Percentiles rank a stretch among this genome's conserved stretches.
Evolutionary conservation across 2,113 vertebrate species (phyloP).

Genomic region (Sylvicapra grimmia): DNA sequence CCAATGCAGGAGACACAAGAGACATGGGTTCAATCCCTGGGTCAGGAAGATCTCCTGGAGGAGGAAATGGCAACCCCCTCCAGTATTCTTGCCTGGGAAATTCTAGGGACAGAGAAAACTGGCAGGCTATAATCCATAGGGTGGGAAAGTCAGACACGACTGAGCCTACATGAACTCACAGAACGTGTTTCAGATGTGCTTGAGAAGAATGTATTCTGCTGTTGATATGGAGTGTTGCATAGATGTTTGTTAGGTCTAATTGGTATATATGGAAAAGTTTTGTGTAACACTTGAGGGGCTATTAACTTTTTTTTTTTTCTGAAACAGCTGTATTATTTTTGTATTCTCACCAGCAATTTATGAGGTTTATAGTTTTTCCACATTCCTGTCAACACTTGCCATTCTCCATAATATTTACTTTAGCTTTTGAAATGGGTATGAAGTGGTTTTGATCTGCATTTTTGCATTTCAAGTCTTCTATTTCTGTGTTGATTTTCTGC

Average conservation of each 20-base stretch:
- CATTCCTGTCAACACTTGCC: neutral
- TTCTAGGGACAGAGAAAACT: neutral
- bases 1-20: neutral
- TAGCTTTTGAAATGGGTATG: neutral
- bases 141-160: neutral
- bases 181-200: neutral
- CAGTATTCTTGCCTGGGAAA: neutral
- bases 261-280: neutral
- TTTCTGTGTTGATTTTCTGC: neutral
- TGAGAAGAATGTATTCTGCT: neutral
- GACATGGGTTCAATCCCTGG: neutral
- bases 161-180: neutral
- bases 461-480: neutral
- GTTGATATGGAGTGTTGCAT: neutral
- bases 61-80: neutral
- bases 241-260: neutral
- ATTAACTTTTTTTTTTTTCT: neutral
- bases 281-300: neutral
- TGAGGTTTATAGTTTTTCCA: neutral
- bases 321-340: neutral
- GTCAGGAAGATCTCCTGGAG: neutral
- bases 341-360: neutral
- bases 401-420: neutral
- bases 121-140: neutral
- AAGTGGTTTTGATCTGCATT: neutral